Base-by-base conservation (phyloP, 2,113 vertebrate species). In the Tyto alba region DNA sequence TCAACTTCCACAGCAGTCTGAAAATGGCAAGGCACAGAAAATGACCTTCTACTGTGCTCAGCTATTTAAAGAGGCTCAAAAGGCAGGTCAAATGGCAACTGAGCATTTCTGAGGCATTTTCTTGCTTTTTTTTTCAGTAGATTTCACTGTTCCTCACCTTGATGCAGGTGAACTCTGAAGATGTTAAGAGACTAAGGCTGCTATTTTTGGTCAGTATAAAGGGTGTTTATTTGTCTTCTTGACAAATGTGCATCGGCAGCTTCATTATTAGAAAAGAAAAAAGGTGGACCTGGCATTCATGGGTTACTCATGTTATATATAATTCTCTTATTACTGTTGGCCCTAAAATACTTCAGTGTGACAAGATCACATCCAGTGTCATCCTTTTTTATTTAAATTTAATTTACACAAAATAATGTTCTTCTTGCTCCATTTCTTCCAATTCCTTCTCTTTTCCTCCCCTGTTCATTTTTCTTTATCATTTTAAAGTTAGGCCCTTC, bases 341-440 rank as follows among this genome's bases (percentile, higher is more conserved):
- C 85, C 95, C 90, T 74, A 93, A 95, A 96, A 96, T 95, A 89
- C 56, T 88, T 96, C 75, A 89, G 81, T 57, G 78, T 95, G 95
- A 97, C 94, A 97, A 96, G 97, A 97, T 95, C 91, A 97, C 83
- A 97, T 45, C 63, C 69, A 60, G 89, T 95, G 94, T 92, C 93
- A 98, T 97, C 84, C 73, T 96, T 98, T 97, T 96, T 94, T 95
- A 96, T 98, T 98, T 97, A 96, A 97, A 97, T 98, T 97, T 96
- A 97, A 98, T 98, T 98, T 97, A 96, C 85, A 96, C 18, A 91
- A 97, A 98, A 97, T 97, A 97, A 97, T 97, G 95, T 96, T 96
- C 93, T 98, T 95, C 92, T 85, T 97, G 97, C 97, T 98, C 87
- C 95, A 96, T 97, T 98, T 98, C 97, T 97, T 93, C 77, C 76